A percentile compares a stretch with the other conserved stretches of the same genome.
Conservation (phyloP, 2,888 invertebrate species). For the Trichopoda pennipes region DNA sequence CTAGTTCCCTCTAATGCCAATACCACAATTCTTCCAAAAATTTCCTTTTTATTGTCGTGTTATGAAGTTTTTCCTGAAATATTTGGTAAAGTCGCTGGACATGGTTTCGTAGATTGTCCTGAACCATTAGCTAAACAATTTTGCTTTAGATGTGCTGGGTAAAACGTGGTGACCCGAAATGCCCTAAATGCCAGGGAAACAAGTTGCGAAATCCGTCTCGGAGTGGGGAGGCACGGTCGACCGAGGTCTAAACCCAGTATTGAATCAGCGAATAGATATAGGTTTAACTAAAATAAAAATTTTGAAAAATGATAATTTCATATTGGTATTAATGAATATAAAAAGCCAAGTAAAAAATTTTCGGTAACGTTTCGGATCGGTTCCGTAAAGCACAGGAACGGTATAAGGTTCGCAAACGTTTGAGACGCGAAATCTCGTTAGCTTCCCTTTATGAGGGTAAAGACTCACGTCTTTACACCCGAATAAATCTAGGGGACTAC, state of each 20-base stretch:
- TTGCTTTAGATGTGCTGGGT: neutral
- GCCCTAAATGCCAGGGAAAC: slow-evolving; percentile 12
- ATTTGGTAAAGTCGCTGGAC: neutral
- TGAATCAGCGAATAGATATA: neutral
- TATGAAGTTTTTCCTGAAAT: too few species aligned
- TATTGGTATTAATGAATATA: neutral
- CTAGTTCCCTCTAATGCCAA: too few species aligned
- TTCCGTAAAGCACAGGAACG: slow-evolving; percentile 6
- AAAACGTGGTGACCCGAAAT: neutral
- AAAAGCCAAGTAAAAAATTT: slow-evolving; percentile 1
- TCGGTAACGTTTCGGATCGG: neutral
- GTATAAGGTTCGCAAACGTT: neutral
- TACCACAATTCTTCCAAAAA: too few species aligned
- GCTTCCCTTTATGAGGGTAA: neutral
- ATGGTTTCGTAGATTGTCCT: slow-evolving; percentile 1
- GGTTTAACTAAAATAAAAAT: neutral
- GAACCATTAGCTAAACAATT: neutral
- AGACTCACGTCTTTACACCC: neutral
- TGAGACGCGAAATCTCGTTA: neutral
- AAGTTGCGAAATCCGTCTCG: neutral
- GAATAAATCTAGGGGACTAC: neutral
- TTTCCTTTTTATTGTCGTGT: too few species aligned
- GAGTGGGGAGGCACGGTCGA: slow-evolving; percentile 2
- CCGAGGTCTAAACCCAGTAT: neutral
- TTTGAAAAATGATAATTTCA: slow-evolving; percentile 1